phyloP scores from a whole-genome alignment of 2,113 vertebrate species.

The Litocranius walleri region DNA sequence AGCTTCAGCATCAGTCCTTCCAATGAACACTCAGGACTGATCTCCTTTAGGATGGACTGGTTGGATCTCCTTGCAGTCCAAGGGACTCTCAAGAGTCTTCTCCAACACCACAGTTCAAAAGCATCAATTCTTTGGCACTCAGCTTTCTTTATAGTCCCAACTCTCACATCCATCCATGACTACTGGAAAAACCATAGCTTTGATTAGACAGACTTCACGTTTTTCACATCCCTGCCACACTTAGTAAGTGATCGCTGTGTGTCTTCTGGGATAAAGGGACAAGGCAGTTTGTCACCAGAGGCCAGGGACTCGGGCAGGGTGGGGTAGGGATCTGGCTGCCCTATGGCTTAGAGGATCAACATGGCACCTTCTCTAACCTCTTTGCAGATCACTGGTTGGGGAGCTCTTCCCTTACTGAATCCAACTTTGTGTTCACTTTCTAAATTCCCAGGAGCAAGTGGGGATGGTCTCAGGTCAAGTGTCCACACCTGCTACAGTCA shows the following conservation, averaged over 20 bases:
- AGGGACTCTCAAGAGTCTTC: background rate
- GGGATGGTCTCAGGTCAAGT: background rate
- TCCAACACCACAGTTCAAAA: background rate
- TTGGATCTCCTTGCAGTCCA: background rate
- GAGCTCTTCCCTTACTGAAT: background rate
- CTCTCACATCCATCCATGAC: background rate
- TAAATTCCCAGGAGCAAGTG: background rate
- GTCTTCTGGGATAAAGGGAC: background rate
- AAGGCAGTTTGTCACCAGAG: background rate
- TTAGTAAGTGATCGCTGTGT: background rate
- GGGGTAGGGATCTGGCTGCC: background rate
- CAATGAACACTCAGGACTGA: background rate
- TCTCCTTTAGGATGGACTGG: background rate
- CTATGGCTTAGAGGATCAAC: background rate
- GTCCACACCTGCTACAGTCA: background rate
- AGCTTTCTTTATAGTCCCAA: background rate
- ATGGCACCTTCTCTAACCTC: background rate
- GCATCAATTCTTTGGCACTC: background rate
- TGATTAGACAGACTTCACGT: background rate
- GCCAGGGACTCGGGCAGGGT: background rate
- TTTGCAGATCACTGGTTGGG: background rate
- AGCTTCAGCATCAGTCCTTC: background rate
- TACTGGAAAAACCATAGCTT: background rate
- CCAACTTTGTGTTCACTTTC: background rate
- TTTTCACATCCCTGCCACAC: background rate